Evolutionary conservation across 2,888 invertebrate genomes (phyloP), one percentile per base, ranked within the genome.

Genomic region (Mamestra brassicae): DNA sequence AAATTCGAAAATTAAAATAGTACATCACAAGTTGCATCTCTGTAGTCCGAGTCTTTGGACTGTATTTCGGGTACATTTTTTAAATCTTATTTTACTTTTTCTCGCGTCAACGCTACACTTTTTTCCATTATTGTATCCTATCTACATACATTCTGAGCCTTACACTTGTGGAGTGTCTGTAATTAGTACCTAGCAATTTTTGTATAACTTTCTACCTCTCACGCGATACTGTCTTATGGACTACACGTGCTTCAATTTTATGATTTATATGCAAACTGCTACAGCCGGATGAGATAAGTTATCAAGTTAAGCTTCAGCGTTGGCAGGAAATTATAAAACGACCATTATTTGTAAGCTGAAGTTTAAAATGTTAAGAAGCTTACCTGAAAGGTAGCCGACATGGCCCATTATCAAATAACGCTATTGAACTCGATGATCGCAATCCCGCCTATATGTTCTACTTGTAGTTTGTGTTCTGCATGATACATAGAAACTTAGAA

Each of bases 381-480:
- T 83, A 82, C 76, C 69, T 63, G 57, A 77, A 77, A 70, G 71
- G 78, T 74, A 74, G 76, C 80, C 78, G 75, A 71, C 47, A 69
- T 84, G 64, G 75, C 74, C 75, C 67, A 65, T 67, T 68, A 69
- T 47, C 64, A 76, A 63, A 68, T 78, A 68, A 75, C 87, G 85
- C 85, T 89, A 88, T 89, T 89, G 82, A 91, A 93, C 93, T 92
- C 96, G 96, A 96, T 96, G 96, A 95, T 96, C 96, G 96, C 96
- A 96, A 93, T 95, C 96, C 96, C 96, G 95, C 95, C 92, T 92
- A 85, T 89, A 78, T 92, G 90, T 93, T 91, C 88, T 91, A 85
- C 85, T 86, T 87, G 91, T 94, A 94, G 93, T 93, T 87, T 91
- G 90, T 93, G 90, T 92, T 81, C 89, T 95, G 94, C 95, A 95